Evolutionary conservation across 2,797 vertebrate genomes (phyloP).

Genomic region (Falco berigora): DNA sequence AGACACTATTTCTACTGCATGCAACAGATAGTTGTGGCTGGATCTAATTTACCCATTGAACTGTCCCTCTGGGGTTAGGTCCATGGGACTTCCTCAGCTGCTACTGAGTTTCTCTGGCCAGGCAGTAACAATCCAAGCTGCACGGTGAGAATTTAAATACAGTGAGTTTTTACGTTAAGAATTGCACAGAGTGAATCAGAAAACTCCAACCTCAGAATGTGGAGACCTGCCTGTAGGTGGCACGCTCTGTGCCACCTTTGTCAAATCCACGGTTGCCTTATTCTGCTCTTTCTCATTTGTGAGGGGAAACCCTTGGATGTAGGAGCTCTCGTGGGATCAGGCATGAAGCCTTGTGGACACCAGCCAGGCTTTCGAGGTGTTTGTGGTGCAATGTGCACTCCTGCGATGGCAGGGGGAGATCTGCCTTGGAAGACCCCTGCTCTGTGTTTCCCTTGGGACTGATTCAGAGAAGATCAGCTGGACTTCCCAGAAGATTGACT

Average conservation of each 20-base stretch:
- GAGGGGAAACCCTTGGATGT: background rate
- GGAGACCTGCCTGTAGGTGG: background rate
- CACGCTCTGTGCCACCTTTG: rapidly evolving
- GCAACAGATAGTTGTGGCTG: background rate
- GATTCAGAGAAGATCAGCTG: background rate
- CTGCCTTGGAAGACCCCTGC: background rate
- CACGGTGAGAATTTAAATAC: background rate
- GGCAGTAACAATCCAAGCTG: background rate
- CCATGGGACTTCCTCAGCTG: background rate
- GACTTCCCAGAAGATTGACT: too few relatives aligned
- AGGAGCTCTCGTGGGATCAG: background rate
- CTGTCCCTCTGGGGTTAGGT: background rate
- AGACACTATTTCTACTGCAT: constrained; percentile 9
- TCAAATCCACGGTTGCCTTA: background rate
- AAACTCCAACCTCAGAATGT: background rate
- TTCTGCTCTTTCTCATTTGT: background rate
- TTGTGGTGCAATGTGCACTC: background rate
- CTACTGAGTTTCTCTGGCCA: background rate
- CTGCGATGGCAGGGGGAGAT: background rate
- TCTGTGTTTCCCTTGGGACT: background rate
- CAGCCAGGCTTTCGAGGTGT: background rate
- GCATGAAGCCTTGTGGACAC: rapidly evolving
- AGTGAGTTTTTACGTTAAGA: background rate
- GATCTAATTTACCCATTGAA: background rate
- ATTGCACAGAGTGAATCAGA: background rate